phyloP scores from a whole-genome alignment of 1,140 invertebrate genomes.

The Patella vulgata region DNA sequence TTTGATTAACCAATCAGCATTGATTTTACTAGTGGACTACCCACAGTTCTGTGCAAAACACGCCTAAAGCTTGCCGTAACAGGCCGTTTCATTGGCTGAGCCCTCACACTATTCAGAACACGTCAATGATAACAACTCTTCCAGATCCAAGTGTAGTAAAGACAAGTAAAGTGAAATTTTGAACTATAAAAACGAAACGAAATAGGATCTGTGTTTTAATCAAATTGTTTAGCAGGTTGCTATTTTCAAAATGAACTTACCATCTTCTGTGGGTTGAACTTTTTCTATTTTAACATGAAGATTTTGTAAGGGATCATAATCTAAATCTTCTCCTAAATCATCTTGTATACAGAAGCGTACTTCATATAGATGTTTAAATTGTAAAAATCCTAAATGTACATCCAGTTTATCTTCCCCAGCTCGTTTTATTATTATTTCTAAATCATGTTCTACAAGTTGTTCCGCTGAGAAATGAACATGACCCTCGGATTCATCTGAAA shows the following conservation, averaged over 20 bases:
- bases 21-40: too few relatives aligned
- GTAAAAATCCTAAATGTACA: constrained; percentile 52
- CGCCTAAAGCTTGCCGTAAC: too few relatives aligned
- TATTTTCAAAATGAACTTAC: constrained; percentile 29
- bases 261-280: constrained; percentile 42
- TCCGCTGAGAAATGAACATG: constrained; percentile 51
- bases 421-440: constrained; percentile 41
- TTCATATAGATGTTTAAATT: constrained; percentile 45
- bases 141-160: too few relatives aligned
- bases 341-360: constrained; percentile 46
- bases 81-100: too few relatives aligned
- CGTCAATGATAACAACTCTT: too few relatives aligned
- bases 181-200: too few relatives aligned
- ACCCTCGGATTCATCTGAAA: constrained; percentile 1
- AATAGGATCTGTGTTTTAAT: too few relatives aligned
- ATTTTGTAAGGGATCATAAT: constrained; percentile 40
- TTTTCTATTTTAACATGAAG: constrained; percentile 41
- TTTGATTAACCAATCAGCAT: too few relatives aligned
- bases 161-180: too few relatives aligned
- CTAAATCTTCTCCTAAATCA: constrained; percentile 40
- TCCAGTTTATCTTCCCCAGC: constrained; percentile 20
- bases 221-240: too few relatives aligned
- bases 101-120: too few relatives aligned
- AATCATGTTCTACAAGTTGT: constrained; percentile 45
- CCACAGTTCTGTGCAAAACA: too few relatives aligned